Evolutionary conservation across 2,797 vertebrate genomes (phyloP).

Genomic region (Scyliorhinus canicula): DNA sequence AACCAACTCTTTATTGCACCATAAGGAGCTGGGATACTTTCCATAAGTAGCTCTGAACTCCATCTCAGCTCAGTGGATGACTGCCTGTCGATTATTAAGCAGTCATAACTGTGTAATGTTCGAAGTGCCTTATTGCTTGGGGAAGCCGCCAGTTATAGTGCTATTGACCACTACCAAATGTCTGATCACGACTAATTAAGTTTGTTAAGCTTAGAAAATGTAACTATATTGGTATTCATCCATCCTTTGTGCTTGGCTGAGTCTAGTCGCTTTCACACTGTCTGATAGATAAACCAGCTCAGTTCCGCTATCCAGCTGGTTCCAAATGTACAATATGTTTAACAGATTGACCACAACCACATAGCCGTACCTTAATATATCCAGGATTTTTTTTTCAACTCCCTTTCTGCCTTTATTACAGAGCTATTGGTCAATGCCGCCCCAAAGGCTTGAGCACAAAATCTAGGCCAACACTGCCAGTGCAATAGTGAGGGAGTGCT

Average conservation of each 20-base stretch:
- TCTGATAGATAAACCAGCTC: slow-evolving; percentile 13
- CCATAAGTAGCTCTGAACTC: neutral
- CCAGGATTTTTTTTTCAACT: neutral
- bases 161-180: neutral
- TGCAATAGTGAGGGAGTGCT: neutral
- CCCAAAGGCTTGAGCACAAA: neutral
- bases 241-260: neutral
- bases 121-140: neutral
- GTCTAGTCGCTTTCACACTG: neutral
- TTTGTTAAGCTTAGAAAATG: neutral
- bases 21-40: slow-evolving; percentile 1
- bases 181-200: neutral
- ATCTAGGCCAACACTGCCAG: neutral
- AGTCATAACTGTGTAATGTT: neutral
- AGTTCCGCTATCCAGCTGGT: neutral
- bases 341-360: neutral
- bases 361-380: neutral
- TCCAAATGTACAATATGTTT: neutral
- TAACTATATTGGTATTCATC: neutral
- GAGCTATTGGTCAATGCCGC: neutral
- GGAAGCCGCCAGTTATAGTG: neutral
- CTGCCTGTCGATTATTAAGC: neutral
- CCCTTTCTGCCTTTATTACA: neutral
- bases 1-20: slow-evolving; percentile 16
- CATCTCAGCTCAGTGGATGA: neutral